These are phyloP conservation scores for Rhadinocentrus ornatus DNA, from an alignment of 2,797 vertebrate genomes.

Conservation along the genomic window DNA sequence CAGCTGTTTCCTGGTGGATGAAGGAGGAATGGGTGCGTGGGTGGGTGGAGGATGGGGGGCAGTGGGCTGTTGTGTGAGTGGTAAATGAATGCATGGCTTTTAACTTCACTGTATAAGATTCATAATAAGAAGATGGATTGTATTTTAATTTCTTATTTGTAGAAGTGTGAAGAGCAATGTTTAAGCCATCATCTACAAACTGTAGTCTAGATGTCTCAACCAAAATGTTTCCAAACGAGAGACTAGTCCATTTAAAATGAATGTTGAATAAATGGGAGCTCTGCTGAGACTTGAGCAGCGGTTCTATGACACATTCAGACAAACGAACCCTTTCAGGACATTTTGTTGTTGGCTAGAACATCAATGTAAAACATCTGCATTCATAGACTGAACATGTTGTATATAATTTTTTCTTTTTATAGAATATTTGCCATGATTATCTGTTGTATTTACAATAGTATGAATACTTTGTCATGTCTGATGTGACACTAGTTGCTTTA, in stretches of 20 bases:
- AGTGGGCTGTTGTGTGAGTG: slow-evolving; percentile 21
- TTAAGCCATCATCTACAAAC: slow-evolving; percentile 9
- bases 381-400: no score
- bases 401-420: no score
- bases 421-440: no score
- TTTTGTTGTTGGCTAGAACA: no score
- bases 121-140: background rate
- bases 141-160: background rate
- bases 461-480: no score
- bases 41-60: slow-evolving; percentile 8
- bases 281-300: background rate
- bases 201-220: background rate
- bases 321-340: background rate
- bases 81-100: slow-evolving; percentile 31
- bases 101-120: slow-evolving; percentile 20
- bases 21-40: slow-evolving; percentile 67
- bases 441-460: no score
- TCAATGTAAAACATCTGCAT: no score
- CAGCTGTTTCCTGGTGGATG: slow-evolving; percentile 86
- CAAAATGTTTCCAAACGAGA: background rate
- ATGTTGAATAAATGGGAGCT: background rate
- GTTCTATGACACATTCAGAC: background rate
- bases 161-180: background rate
- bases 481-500: no score
- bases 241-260: background rate